Evolutionary conservation across 1,140 invertebrate species (phyloP).

Genomic region (Chelonus insularis): DNA sequence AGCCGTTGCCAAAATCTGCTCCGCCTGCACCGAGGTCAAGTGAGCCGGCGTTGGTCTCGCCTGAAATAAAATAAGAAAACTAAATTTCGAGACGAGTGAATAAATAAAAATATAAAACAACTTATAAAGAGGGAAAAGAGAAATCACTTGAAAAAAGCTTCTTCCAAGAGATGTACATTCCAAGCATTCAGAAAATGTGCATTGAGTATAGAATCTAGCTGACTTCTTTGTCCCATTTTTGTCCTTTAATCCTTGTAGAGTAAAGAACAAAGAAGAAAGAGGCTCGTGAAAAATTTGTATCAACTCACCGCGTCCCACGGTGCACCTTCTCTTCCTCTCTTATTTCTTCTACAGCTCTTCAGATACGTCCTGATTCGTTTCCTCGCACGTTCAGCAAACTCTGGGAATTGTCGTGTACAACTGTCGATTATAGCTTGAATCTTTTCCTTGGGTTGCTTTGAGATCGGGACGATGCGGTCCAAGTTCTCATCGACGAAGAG

Average conservation of each 20-base stretch:
- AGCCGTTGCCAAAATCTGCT: constrained; percentile 91
- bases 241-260: background rate
- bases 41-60: constrained; percentile 92
- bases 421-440: constrained; percentile 97
- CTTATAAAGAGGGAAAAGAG: constrained; percentile 1
- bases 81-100: constrained; percentile 2
- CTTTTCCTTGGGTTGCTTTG: constrained; percentile 97
- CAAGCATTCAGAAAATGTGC: constrained; percentile 1
- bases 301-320: constrained; percentile 71
- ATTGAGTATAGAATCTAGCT: background rate
- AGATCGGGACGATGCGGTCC: constrained; percentile 94
- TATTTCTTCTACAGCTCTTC: constrained; percentile 93
- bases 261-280: constrained; percentile 8
- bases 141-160: background rate
- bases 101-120: constrained; percentile 3
- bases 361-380: constrained; percentile 95
- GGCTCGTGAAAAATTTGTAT: constrained; percentile 13
- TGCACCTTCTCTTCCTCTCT: constrained; percentile 80
- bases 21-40: constrained; percentile 93
- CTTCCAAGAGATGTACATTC: background rate
- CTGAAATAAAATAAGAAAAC: constrained; percentile 59
- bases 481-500: constrained; percentile 96
- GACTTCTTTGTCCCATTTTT: constrained; percentile 6
- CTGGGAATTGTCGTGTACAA: constrained; percentile 94
- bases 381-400: constrained; percentile 90